Evolutionary conservation across 2,797 vertebrate genomes (phyloP), one percentile per base, ranked within the genome.

Genomic region (Eulemur mongoz): DNA sequence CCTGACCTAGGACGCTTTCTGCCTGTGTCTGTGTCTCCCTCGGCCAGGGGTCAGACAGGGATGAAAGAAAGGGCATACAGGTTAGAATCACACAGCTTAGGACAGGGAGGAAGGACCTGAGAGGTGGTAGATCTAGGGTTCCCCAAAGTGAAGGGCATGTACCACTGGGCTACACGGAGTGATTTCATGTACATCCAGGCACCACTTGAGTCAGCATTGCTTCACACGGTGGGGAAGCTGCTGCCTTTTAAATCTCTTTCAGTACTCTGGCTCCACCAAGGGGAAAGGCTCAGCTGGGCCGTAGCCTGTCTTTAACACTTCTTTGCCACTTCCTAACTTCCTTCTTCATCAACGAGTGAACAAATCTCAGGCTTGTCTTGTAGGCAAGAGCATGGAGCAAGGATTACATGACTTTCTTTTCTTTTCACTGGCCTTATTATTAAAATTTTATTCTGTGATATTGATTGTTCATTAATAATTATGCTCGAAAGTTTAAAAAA

Each of bases 21-120:
- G 95, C 94, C 94, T 82, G 65, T 61, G 54, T 94, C 96, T 67
- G 38, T 59, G 76, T 92, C 87, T 96, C 90, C 61, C 80, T 70
- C 52, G 87, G 80, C 83, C 75, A 43, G 27, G 78, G 92, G 15
- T 78, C 89, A 79, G 89, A 50, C 7, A 40, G 89, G 48, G 40
- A 75, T 17, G 22, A 59, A 52, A 50, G 63, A 50, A 70, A 91
- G 80, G 48, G 32, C 17, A 4, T 2, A 2, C 7, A 22, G 63
- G n/a, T 80, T 80, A 84, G 67, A 75, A 7, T 54, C 59, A 5
- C 3, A 4, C 23, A 17, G 73, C 76, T 59, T 38, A 54, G 87
- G 48, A 72, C 57, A 12, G 0, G 0, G 54, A 87, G 87, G 40
- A 84, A 79, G 57, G 52, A 57, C n/a, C 80, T 3, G 20, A n/a